These are phyloP conservation scores for Apocrypta bakeri DNA, from an alignment of 1,140 invertebrate genomes.

Conservation along the genomic window DNA sequence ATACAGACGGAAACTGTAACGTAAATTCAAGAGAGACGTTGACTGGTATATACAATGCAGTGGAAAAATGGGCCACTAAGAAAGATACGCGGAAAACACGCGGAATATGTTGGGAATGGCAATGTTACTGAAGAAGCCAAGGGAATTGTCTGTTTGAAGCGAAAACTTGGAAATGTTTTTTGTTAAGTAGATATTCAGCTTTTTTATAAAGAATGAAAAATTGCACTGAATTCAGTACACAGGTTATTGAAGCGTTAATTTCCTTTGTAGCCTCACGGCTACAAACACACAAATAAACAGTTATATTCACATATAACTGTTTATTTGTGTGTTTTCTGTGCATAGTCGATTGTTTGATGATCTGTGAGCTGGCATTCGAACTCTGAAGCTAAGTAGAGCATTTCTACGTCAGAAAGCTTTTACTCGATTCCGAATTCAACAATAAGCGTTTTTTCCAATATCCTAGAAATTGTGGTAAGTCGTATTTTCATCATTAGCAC, in stretches of 20 bases:
- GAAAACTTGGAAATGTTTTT: not conserved
- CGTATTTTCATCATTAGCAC: not conserved
- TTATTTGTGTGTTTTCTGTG: not conserved
- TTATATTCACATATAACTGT: not conserved
- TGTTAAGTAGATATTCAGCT: not conserved
- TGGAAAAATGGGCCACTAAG: not conserved
- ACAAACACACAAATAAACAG: not conserved
- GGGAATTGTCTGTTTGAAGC: too few species aligned
- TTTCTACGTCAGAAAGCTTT: not conserved
- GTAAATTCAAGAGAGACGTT: not conserved
- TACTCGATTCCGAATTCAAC: not conserved
- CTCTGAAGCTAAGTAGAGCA: not conserved
- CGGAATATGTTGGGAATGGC: too few species aligned
- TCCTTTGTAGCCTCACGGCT: conserved; percentile 15
- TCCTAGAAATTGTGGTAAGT: not conserved
- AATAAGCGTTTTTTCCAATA: not conserved
- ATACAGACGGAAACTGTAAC: conserved; percentile 2
- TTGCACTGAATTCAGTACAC: not conserved
- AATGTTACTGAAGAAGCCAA: too few species aligned
- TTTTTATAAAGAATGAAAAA: not conserved
- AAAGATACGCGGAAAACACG: too few species aligned
- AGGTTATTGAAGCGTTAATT: conserved; percentile 32
- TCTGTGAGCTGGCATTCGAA: not conserved
- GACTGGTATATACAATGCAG: too few species aligned
- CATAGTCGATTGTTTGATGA: conserved; percentile 8